Conservation (phyloP, 2,888 invertebrate genomes). For the Ophion obscuratus region DNA sequence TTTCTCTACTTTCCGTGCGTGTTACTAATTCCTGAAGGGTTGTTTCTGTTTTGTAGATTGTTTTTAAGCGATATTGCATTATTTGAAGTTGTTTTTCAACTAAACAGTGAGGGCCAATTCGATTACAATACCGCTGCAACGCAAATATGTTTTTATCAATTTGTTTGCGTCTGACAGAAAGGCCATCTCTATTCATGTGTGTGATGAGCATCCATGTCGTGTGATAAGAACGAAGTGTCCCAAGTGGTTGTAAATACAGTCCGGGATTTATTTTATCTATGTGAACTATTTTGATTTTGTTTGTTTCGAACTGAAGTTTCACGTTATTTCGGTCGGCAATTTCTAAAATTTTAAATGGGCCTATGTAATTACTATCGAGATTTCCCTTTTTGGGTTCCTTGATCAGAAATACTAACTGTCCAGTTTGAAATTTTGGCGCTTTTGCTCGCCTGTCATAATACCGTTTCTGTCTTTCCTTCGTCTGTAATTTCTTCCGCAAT, state of each 20-base stretch:
- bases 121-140: neutral
- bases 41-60: no score
- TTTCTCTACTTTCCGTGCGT: no score
- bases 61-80: no score
- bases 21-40: no score
- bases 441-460: constrained; percentile 22
- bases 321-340: constrained; percentile 6
- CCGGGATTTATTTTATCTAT: constrained; percentile 31
- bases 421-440: constrained; percentile 9
- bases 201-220: constrained; percentile 15
- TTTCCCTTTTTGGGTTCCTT: constrained; percentile 33
- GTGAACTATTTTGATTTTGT: constrained; percentile 8
- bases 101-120: no score
- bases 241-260: neutral
- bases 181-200: constrained; percentile 17
- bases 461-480: constrained; percentile 18
- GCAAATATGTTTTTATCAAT: neutral
- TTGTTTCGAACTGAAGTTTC: neutral
- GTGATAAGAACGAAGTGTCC: neutral
- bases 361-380: constrained; percentile 7
- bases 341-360: constrained; percentile 23
- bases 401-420: constrained; percentile 15
- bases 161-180: neutral
- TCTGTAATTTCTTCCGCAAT: neutral
- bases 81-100: no score